Evolutionary conservation across 2,888 invertebrate species (phyloP).

Genomic region (Epinotia brunnichana): DNA sequence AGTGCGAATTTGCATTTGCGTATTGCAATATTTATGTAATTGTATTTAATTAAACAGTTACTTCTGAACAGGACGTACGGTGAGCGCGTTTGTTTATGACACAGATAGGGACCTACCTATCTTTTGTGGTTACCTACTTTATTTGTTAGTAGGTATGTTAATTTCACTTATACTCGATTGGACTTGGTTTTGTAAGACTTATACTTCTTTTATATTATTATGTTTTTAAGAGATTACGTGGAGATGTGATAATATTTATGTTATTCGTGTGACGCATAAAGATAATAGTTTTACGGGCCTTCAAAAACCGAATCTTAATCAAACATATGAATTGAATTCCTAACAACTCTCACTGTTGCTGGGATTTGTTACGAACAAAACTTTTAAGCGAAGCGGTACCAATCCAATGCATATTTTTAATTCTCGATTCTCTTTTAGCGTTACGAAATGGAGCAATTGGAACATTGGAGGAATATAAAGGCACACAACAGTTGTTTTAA

Average conservation of each 20-base stretch:
- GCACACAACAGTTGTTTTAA: not conserved
- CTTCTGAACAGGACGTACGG: slow-evolving; percentile 39
- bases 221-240: slow-evolving; percentile 1
- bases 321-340: not conserved
- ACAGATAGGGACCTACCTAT: slow-evolving; percentile 18
- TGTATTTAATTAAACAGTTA: slow-evolving; percentile 38
- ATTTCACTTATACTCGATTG: not conserved
- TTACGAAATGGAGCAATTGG: too few species aligned
- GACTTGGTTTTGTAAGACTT: not conserved
- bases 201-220: not conserved
- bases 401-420: too few species aligned
- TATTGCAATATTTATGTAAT: slow-evolving; percentile 45
- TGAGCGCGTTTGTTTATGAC: slow-evolving; percentile 32
- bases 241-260: not conserved
- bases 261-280: not conserved
- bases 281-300: not conserved
- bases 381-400: too few species aligned
- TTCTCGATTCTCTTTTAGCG: too few species aligned
- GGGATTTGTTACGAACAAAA: too few species aligned
- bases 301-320: not conserved
- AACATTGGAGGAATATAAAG: too few species aligned
- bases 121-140: not conserved
- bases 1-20: slow-evolving; percentile 58
- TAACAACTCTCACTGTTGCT: too few species aligned
- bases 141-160: not conserved